These are phyloP conservation scores for Knipowitschia caucasica DNA, from an alignment of 2,797 vertebrate species.

Conservation along the genomic window DNA sequence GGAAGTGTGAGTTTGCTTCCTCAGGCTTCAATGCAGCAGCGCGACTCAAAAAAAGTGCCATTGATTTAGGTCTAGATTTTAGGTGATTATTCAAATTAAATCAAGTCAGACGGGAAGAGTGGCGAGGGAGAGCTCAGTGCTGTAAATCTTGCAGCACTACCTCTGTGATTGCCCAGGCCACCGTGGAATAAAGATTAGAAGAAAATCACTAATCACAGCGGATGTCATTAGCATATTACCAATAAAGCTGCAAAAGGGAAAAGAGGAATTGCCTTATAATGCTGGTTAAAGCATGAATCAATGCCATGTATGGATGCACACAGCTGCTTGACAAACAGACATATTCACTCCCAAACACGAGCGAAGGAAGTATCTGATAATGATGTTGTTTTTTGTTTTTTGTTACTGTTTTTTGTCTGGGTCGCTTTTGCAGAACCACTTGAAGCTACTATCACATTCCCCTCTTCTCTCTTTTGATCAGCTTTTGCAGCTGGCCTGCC, in stretches of 20 bases:
- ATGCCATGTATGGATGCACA: constrained; percentile 76
- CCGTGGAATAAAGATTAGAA: constrained; percentile 91
- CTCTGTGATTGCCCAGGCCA: constrained; percentile 90
- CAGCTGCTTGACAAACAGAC: constrained; percentile 81
- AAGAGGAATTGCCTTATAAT: constrained; percentile 81
- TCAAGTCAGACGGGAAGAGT: constrained; percentile 82
- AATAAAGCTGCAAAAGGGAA: constrained; percentile 84
- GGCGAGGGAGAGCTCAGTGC: constrained; percentile 74
- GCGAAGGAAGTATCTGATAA: constrained; percentile 78
- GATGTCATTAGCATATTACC: constrained; percentile 95
- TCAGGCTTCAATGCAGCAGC: constrained; percentile 49
- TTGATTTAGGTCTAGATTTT: constrained; percentile 75
- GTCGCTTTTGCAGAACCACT: constrained; percentile 66
- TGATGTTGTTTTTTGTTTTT: constrained; percentile 72
- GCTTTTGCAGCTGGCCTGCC: constrained; percentile 77
- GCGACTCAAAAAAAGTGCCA: constrained; percentile 47
- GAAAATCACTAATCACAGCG: constrained; percentile 92
- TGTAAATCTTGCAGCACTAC: constrained; percentile 87
- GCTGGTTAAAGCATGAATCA: constrained; percentile 81
- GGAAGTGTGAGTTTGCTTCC: constrained; percentile 52
- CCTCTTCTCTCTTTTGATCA: constrained; percentile 74
- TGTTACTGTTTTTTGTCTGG: constrained; percentile 75
- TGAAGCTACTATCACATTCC: constrained; percentile 77
- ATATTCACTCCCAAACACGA: constrained; percentile 74
- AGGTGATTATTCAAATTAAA: constrained; percentile 87